phyloP scores from a whole-genome alignment of 2,888 invertebrate genomes.

The Ptychoptera contaminata region DNA sequence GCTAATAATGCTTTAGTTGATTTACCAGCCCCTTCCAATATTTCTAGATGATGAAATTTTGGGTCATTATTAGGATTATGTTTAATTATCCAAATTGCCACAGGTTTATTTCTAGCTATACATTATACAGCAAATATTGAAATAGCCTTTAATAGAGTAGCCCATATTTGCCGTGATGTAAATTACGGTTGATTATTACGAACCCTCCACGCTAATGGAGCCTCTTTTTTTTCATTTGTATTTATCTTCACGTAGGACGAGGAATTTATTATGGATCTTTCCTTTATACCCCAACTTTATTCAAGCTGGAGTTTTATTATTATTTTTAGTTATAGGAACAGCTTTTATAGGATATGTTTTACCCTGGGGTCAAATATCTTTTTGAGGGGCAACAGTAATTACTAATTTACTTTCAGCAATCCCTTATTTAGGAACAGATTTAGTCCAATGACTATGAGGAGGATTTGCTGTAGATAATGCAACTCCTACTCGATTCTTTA shows the following conservation, averaged over 20 bases:
- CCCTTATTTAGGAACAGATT: slow-evolving; percentile 43
- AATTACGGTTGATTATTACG: slow-evolving; percentile 53
- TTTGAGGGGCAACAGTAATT: slow-evolving; percentile 67
- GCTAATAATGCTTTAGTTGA: slow-evolving; percentile 41
- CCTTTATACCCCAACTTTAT: slow-evolving; percentile 39
- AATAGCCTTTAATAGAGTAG: slow-evolving; percentile 47
- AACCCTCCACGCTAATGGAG: slow-evolving; percentile 51
- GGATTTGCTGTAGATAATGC: slow-evolving; percentile 59
- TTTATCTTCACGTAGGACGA: slow-evolving; percentile 52
- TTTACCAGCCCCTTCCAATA: slow-evolving; percentile 43
- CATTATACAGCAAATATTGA: slow-evolving; percentile 48
- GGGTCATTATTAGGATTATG: slow-evolving; percentile 47
- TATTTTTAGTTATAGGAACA: slow-evolving; percentile 47
- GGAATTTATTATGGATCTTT: slow-evolving; percentile 40
- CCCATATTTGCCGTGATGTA: slow-evolving; percentile 54
- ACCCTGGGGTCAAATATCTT: slow-evolving; percentile 64
- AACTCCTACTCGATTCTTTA: slow-evolving; percentile 61
- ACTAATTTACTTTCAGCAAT: slow-evolving; percentile 57
- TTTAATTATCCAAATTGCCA: slow-evolving; percentile 47
- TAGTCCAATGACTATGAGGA: slow-evolving; percentile 61
- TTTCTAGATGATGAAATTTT: slow-evolving; percentile 51
- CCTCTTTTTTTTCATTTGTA: slow-evolving; percentile 53
- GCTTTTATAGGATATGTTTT: slow-evolving; percentile 60
- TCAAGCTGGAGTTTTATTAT: slow-evolving; percentile 41
- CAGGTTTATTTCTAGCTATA: slow-evolving; percentile 53